Evolutionary conservation across 2,113 vertebrate species (phyloP), one percentile per base, ranked within the genome.

Genomic region (Oenanthe oenanthe): DNA sequence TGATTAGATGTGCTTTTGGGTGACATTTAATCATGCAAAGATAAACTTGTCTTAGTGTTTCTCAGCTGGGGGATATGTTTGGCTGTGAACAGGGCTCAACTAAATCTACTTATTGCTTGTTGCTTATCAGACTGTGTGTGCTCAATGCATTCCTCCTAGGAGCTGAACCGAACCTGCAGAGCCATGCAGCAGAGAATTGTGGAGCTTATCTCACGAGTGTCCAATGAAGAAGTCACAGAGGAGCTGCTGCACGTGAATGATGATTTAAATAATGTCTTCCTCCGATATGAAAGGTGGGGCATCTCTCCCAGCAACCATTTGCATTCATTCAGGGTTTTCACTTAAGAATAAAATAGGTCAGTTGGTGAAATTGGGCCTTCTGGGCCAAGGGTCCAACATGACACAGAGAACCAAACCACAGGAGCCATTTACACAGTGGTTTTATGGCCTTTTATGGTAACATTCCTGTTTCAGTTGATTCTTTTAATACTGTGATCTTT

Each of bases 231-330:
- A 47, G 99, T 99, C 96, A 99, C 99, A 0, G 99, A 99, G 97
- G 99, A 99, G 90, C 97, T 99, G 92, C 98, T 99, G 77, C 99
- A 99, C 0, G 99, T 99, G 93, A 99, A 99, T 4, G 99, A 99
- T 9, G 99, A 99, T 97, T 98, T 99, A 97, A 99, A 99, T 97
- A 99, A 99, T 3, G 99, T 99, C 95, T 99, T 99, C 95, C 98
- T 99, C 56, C 96, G 99, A 94, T 99, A 99, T 0, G 99, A 99
- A 95, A 99, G 99, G 99, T 99, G 88, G 22, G 93, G 17, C 63
- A 54, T 12, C 21, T 80, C 63, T 70, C 62, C 57, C 62, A 19
- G 50, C 54, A 47, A 1, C 56, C 34, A 3, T 31, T 72, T 70
- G 6, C n/a, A 12, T 71, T 61, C 5, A 1, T 47, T 50, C 43